phyloP scores from a whole-genome alignment of 23 tunicate genomes.

The Ascidia mentula region DNA sequence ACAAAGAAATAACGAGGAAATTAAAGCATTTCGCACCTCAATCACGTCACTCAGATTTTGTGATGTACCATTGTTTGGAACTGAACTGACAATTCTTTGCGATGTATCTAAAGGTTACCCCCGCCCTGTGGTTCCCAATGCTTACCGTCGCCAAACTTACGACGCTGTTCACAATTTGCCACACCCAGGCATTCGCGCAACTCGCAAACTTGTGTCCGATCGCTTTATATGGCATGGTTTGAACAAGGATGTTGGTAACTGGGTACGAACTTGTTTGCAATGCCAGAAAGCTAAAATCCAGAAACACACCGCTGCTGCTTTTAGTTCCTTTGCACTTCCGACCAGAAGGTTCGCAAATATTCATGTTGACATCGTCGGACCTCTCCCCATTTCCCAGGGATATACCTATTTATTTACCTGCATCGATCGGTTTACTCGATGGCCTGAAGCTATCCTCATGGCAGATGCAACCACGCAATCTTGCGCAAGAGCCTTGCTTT shows the following conservation, averaged over 20 bases:
- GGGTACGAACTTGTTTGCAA: background rate
- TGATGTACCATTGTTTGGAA: background rate
- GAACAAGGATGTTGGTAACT: background rate
- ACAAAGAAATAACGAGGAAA: background rate
- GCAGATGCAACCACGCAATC: constrained; percentile 6
- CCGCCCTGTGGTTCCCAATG: background rate
- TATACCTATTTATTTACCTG: background rate
- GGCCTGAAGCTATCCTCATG: background rate
- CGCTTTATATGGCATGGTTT: constrained; percentile 12
- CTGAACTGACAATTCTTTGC: background rate
- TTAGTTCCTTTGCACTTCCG: too few species aligned
- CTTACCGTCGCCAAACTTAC: background rate
- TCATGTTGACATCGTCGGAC: constrained; percentile 26
- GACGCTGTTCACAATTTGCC: background rate
- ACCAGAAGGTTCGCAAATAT: constrained; percentile 7
- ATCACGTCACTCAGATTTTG: background rate
- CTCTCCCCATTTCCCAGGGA: constrained; percentile 20
- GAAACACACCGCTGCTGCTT: too few species aligned
- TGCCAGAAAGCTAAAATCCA: constrained; percentile 16
- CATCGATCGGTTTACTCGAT: constrained; percentile 18
- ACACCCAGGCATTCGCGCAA: constrained; percentile 1
- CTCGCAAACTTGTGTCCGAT: constrained; percentile 5
- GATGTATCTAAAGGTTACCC: constrained; percentile 1
- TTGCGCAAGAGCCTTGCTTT: background rate
- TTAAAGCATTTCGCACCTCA: background rate